Evolutionary conservation across 2,888 invertebrate genomes (phyloP).

Genomic region (Xanthostigma xanthostigma): DNA sequence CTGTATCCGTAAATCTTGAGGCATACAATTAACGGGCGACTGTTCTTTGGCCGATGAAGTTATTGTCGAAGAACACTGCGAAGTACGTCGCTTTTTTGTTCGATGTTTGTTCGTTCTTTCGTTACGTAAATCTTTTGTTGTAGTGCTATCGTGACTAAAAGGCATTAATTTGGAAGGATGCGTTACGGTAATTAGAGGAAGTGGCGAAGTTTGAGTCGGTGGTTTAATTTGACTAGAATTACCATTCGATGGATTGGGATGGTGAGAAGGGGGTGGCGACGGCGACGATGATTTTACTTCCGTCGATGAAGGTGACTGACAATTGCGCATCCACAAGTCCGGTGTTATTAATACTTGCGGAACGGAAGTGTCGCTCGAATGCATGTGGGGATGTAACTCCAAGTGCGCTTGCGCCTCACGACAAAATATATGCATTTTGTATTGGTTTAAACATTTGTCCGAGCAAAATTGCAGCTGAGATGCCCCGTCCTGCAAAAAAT

Average conservation of each 20-base stretch:
- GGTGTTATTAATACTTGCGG: conserved; percentile 57
- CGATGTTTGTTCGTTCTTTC: conserved; percentile 26
- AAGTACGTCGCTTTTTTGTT: conserved; percentile 20
- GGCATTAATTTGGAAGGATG: conserved; percentile 50
- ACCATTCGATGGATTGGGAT: background rate
- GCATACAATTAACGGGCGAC: conserved; percentile 17
- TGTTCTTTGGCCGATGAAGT: conserved; percentile 32
- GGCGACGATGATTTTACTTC: conserved; percentile 10
- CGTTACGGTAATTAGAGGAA: conserved; percentile 49
- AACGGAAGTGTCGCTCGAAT: conserved; percentile 5
- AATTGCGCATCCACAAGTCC: conserved; percentile 78
- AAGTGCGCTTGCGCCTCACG: conserved; percentile 84
- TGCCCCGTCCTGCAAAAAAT: conserved; percentile 58
- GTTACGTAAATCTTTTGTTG: conserved; percentile 12
- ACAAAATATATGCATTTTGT: conserved; percentile 95
- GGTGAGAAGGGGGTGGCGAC: conserved; percentile 5
- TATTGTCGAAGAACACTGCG: conserved; percentile 28
- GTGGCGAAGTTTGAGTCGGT: conserved; percentile 30
- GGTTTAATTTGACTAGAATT: conserved; percentile 17
- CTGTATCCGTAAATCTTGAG: conserved; percentile 25
- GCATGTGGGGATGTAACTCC: conserved; percentile 59
- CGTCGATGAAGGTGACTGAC: conserved; percentile 44
- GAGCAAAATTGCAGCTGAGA: conserved; percentile 83
- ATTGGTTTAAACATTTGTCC: conserved; percentile 87
- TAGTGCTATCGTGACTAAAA: conserved; percentile 18